Percentiles rank a stretch among this genome's conserved stretches.
Evolutionary conservation across 2,888 invertebrate genomes (phyloP).

Genomic region (Synanthedon vespiformis): DNA sequence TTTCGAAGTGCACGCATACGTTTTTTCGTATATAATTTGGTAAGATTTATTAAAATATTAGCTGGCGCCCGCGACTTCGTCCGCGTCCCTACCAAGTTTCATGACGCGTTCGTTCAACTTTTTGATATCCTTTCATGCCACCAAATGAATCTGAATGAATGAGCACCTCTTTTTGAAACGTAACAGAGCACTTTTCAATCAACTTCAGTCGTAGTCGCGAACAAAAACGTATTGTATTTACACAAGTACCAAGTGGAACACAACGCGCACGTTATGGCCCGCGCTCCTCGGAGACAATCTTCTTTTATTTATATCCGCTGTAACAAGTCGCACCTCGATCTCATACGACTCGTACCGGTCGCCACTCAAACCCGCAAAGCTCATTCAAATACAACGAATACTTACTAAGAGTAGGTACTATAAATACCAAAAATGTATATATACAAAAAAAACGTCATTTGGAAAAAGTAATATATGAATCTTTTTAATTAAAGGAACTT

Average conservation of each 20-base stretch:
- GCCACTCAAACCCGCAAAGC: slow-evolving; percentile 5
- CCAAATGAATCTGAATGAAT: too few species aligned
- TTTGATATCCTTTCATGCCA: too few species aligned
- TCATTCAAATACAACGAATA: neutral
- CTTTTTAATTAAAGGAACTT: too few species aligned
- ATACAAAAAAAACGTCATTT: neutral
- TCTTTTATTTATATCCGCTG: slow-evolving; percentile 58
- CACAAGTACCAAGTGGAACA: slow-evolving; percentile 19
- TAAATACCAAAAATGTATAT: neutral
- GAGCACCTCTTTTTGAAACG: too few species aligned
- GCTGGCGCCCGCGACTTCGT: too few species aligned
- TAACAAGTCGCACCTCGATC: slow-evolving; percentile 43
- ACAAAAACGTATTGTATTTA: neutral
- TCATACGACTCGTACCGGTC: neutral
- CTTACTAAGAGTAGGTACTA: neutral
- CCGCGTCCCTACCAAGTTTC: too few species aligned
- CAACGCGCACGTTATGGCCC: slow-evolving; percentile 38
- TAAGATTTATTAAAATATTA: too few species aligned
- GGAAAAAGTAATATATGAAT: too few species aligned
- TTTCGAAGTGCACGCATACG: too few species aligned
- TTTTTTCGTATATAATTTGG: too few species aligned
- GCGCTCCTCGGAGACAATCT: slow-evolving; percentile 46
- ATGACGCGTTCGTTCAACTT: too few species aligned
- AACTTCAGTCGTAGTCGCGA: neutral
- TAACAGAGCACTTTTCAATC: too few species aligned